Percentiles rank a stretch among this genome's conserved stretches.
Conservation (phyloP, 2,797 vertebrate species). For the Pelobates cultripes region DNA sequence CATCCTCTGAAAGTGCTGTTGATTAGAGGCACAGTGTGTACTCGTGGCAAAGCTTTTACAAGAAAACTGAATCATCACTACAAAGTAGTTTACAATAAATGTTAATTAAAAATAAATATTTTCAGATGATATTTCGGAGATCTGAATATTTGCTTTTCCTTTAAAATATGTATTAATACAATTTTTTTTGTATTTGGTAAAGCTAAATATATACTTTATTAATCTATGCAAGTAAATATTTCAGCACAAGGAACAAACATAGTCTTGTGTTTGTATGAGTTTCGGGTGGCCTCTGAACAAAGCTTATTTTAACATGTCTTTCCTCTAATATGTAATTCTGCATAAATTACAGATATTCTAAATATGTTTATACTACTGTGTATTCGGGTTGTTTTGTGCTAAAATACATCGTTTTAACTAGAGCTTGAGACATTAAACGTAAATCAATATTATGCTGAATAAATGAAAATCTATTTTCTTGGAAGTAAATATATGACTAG, state of each 20-base stretch:
- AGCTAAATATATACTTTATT: conserved; percentile 3
- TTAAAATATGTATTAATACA: conserved; percentile 15
- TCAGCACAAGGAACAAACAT: not conserved
- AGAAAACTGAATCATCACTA: conserved; percentile 1
- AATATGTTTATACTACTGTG: not conserved
- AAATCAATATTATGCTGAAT: not conserved
- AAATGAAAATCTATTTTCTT: not conserved
- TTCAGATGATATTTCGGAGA: conserved; percentile 13
- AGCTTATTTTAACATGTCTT: too few species aligned
- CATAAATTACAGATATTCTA: not conserved
- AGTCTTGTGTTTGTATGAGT: conserved; percentile 2
- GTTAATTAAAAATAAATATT: conserved; percentile 26
- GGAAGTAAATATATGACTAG: too few species aligned
- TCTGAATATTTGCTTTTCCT: conserved; percentile 2
- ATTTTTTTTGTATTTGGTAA: conserved; percentile 22
- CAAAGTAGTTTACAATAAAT: not conserved
- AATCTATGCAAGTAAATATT: conserved; percentile 25
- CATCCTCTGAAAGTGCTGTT: not conserved
- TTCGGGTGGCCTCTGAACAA: too few species aligned
- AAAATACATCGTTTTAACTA: not conserved
- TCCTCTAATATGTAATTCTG: not conserved
- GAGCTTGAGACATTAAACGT: not conserved
- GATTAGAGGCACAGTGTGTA: conserved; percentile 3
- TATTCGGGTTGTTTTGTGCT: not conserved
- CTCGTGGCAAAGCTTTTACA: conserved; percentile 4